phyloP scores from a whole-genome alignment of 2,113 vertebrate genomes.

The Dolichotis patagonum region DNA sequence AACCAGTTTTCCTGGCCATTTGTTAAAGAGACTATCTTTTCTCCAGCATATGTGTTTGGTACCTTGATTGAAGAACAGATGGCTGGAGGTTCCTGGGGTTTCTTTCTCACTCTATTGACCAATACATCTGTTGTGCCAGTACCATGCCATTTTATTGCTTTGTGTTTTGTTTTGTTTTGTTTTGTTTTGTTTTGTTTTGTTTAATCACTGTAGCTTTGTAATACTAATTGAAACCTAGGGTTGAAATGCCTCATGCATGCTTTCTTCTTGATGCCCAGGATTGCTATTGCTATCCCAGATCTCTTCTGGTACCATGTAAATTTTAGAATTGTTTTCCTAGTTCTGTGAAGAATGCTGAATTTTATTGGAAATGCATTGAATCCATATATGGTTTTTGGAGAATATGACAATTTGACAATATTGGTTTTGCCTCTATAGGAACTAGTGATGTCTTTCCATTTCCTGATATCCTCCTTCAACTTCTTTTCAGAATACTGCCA shows the following conservation, averaged over 20 bases:
- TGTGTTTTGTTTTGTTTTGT: not conserved
- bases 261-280: not conserved
- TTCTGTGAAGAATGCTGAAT: not conserved
- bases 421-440: not conserved
- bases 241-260: not conserved
- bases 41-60: not conserved
- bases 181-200: not conserved
- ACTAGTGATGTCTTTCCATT: not conserved
- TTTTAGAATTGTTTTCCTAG: not conserved
- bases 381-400: not conserved
- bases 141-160: not conserved
- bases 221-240: not conserved
- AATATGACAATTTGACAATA: not conserved
- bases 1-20: not conserved
- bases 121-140: not conserved
- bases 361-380: not conserved
- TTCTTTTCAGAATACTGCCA: not conserved
- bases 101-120: not conserved
- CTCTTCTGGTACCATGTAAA: not conserved
- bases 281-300: not conserved
- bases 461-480: not conserved
- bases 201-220: not conserved
- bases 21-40: not conserved
- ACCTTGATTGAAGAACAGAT: not conserved
- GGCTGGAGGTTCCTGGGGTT: not conserved